A percentile compares a stretch with the other conserved stretches of the same genome.
Evolutionary conservation across 2,113 vertebrate species (phyloP).

Genomic region (Albula glossodonta): DNA sequence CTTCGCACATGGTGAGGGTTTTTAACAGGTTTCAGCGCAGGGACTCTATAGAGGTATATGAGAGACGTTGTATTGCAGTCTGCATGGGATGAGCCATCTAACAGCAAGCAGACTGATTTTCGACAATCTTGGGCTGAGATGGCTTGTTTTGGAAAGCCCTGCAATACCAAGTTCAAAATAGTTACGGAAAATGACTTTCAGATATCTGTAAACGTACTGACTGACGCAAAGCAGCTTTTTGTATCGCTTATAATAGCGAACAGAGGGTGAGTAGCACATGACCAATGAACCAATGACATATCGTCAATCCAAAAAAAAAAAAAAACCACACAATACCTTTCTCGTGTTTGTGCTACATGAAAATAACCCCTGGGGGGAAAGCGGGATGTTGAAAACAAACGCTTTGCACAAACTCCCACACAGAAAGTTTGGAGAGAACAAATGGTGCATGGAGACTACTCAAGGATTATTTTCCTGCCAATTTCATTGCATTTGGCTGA

Average conservation of each 20-base stretch:
- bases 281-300: not conserved
- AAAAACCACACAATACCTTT: not conserved
- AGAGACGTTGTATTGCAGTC: slow-evolving; percentile 35
- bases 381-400: not conserved
- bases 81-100: slow-evolving; percentile 32
- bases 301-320: not conserved
- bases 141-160: slow-evolving; percentile 46
- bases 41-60: not conserved
- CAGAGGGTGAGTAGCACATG: not conserved
- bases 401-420: not conserved
- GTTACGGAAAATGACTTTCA: slow-evolving; percentile 47
- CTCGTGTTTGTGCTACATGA: not conserved
- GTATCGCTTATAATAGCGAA: not conserved
- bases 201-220: slow-evolving; percentile 46
- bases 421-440: slow-evolving; percentile 5
- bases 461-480: not conserved
- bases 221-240: not conserved
- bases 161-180: slow-evolving; percentile 31
- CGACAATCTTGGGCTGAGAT: slow-evolving; percentile 50
- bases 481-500: not conserved
- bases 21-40: not conserved
- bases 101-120: slow-evolving; percentile 44
- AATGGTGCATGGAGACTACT: not conserved
- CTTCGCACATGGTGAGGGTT: not conserved
- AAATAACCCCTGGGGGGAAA: not conserved